phyloP scores from a whole-genome alignment of 2,113 vertebrate genomes.

The Clarias magur region DNA sequence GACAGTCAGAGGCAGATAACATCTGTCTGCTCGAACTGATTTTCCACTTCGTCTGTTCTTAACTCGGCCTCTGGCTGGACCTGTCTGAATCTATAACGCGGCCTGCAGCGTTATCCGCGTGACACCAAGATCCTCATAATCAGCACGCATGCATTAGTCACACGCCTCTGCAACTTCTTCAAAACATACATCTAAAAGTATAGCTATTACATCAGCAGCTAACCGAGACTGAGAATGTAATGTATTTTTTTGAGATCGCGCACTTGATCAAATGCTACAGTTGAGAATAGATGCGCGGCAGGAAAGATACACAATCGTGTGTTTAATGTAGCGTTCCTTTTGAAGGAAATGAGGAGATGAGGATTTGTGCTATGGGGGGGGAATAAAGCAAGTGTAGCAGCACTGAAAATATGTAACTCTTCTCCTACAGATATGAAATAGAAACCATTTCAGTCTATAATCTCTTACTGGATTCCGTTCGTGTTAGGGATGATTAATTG shows the following conservation, averaged over 20 bases:
- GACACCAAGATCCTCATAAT: not conserved
- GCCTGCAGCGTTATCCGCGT: slow-evolving; percentile 29
- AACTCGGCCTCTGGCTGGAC: slow-evolving; percentile 14
- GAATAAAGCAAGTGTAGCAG: not conserved
- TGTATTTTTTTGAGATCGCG: not conserved
- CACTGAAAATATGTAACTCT: slow-evolving; percentile 13
- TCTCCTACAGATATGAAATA: not conserved
- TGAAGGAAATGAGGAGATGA: not conserved
- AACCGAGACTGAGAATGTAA: not conserved
- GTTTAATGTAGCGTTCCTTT: slow-evolving; percentile 18
- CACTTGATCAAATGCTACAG: slow-evolving; percentile 20
- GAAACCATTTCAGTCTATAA: not conserved
- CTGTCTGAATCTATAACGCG: slow-evolving; percentile 26
- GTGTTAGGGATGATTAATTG: not conserved
- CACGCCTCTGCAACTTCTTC: not conserved
- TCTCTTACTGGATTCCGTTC: not conserved
- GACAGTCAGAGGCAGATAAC: slow-evolving; percentile 49
- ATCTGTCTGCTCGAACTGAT: slow-evolving; percentile 33
- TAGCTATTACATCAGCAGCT: slow-evolving; percentile 6
- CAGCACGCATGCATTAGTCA: not conserved
- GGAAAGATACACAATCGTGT: not conserved
- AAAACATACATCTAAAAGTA: not conserved
- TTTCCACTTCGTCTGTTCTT: slow-evolving; percentile 31
- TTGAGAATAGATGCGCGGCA: slow-evolving; percentile 17
- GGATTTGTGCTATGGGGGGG: not conserved